Conservation (phyloP, 1,140 invertebrate species). For the Stegodyphus mimosarum region DNA sequence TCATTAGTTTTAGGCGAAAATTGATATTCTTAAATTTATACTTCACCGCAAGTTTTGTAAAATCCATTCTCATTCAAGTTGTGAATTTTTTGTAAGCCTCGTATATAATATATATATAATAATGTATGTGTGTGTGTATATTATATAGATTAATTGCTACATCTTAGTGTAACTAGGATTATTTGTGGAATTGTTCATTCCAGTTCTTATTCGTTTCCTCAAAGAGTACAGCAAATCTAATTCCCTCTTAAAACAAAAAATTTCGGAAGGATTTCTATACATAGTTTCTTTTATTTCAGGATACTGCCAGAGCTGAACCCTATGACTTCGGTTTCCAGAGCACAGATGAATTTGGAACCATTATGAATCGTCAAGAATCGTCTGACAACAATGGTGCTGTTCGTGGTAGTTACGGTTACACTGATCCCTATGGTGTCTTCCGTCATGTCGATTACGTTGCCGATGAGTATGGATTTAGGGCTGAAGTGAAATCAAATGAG, state of each 20-base stretch:
- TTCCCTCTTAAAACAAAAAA: background rate
- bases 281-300: background rate
- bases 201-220: no score
- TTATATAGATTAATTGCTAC: no score
- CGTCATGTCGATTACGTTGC: conserved; percentile 57
- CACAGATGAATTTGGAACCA: conserved; percentile 52
- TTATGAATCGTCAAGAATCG: conserved; percentile 42
- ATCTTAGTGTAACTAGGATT: no score
- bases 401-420: conserved; percentile 33
- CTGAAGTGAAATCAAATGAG: conserved; percentile 54
- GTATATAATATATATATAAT: no score
- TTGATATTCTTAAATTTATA: no score
- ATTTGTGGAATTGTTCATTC: no score
- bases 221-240: no score
- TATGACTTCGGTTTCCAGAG: conserved; percentile 58
- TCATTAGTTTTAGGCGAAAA: no score
- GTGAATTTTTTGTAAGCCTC: no score
- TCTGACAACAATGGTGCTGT: conserved; percentile 21
- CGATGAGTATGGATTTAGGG: conserved; percentile 57
- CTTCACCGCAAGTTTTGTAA: no score
- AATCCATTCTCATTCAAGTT: no score
- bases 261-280: background rate
- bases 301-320: conserved; percentile 11
- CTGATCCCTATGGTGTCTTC: conserved; percentile 27
- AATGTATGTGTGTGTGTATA: no score